Percentiles rank a stretch among this genome's conserved stretches.
These are phyloP conservation scores for Drosophila tristis DNA, from an alignment of 1,140 invertebrate genomes.

Conservation along the genomic window DNA sequence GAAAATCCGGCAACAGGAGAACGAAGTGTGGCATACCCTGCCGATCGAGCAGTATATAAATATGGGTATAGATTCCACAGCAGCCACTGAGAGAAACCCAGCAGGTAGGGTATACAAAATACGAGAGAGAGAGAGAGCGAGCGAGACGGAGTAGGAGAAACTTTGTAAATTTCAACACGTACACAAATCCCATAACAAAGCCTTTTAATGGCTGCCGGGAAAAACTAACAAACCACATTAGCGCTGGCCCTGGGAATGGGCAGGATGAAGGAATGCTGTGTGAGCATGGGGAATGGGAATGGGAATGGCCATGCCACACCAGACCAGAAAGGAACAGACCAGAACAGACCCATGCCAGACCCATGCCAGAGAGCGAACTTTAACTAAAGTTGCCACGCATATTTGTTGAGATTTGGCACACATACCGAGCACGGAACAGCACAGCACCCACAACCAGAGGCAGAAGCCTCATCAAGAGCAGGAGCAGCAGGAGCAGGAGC, in stretches of 20 bases:
- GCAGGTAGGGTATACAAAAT: no score
- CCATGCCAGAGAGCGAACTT: slow-evolving; percentile 42
- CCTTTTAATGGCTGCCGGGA: slow-evolving; percentile 76
- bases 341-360: background rate
- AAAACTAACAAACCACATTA: slow-evolving; percentile 81
- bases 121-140: background rate
- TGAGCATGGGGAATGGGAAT: no score
- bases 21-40: no score
- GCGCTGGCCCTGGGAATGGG: slow-evolving; percentile 28
- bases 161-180: slow-evolving; percentile 80
- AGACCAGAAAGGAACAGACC: background rate
- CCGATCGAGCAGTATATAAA: no score
- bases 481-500: slow-evolving; percentile 21
- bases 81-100: background rate
- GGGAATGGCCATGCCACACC: no score
- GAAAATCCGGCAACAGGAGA: no score
- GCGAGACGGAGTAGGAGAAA: slow-evolving; percentile 20
- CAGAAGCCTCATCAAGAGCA: background rate
- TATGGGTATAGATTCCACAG: no score
- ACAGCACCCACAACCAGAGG: background rate
- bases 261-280: background rate
- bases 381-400: slow-evolving; percentile 68
- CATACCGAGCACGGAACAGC: background rate
- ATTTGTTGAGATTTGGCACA: slow-evolving; percentile 71
- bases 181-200: slow-evolving; percentile 81